Base-by-base conservation (phyloP, 2,888 invertebrate species). In the Drosophila basisetae region DNA sequence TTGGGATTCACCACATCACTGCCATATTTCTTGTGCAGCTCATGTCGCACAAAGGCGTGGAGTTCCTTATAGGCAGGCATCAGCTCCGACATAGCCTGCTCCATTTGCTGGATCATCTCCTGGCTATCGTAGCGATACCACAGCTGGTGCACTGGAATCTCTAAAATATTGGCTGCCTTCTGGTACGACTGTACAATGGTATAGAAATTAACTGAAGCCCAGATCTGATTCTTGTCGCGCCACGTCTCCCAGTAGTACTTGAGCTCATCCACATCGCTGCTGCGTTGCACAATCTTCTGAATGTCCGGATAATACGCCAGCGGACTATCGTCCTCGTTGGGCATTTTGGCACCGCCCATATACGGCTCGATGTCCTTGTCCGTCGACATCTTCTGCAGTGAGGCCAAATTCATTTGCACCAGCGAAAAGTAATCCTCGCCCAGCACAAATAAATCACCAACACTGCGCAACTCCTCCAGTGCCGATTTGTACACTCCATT, bases 1-100 rank as follows among this genome's bases (percentile, higher is more conserved):
- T 93, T 95, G 50, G 94, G 94, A 0, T 95, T 94, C 0, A 96
- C 95, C 0, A 96, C 93, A 28, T 95, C 93, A 11, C 95, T 95
- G 2, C 97, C 97, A 90, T 97, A 97, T 83, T 95, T 95, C 84
- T 95, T 94, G 35, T 95, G 94, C 31, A 98, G 93, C 69, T 96
- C 95, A 68, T 95, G 94, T 74, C 97, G 94, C 1, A 97, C 96
- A 84, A 97, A 97, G 0, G 97, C 96, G 89, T 98, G 98, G 3
- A 98, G 93, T 87, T 97, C 95, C 72, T 96, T 93, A 91, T 98
- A 98, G 5, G 98, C 92, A 0, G 98, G 98, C 78, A 80, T 86
- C 13, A 92, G 75, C 64, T 93, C 91, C 2, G 68, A 95, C 95
- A 81, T 92, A 0, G 92, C 92, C n/a, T 84, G 78, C 63, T 92